Percentiles rank a stretch among this genome's conserved stretches.
These are phyloP conservation scores for Carassius carassius DNA, from an alignment of 2,113 vertebrate species.

Conservation along the genomic window DNA sequence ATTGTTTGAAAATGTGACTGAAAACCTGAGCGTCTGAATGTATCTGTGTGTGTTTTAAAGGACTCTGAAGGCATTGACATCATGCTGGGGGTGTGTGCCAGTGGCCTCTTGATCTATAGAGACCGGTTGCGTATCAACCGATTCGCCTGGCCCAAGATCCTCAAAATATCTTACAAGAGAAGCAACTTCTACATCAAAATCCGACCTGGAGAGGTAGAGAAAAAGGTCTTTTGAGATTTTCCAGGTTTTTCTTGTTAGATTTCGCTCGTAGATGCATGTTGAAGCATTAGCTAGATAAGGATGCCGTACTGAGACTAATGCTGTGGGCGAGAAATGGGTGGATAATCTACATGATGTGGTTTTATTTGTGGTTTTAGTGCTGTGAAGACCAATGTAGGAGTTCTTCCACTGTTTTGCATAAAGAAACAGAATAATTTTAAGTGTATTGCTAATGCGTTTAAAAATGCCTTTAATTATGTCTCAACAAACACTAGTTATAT, in stretches of 20 bases:
- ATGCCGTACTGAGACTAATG: neutral
- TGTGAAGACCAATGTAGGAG: slow-evolving; percentile 20
- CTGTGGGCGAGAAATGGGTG: slow-evolving; percentile 12
- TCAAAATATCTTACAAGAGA: slow-evolving; percentile 98
- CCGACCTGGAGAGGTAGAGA: slow-evolving; percentile 93
- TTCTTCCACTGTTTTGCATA: slow-evolving; percentile 1
- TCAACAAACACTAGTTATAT: slow-evolving; percentile 30
- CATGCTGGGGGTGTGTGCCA: slow-evolving; percentile 97
- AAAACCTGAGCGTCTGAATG: neutral
- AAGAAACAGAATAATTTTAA: neutral
- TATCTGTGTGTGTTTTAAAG: slow-evolving; percentile 66
- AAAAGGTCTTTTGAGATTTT: slow-evolving; percentile 56
- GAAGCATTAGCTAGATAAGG: slow-evolving; percentile 1
- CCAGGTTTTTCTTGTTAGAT: slow-evolving; percentile 51
- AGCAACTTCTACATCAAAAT: slow-evolving; percentile 99
- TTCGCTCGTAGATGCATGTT: slow-evolving; percentile 28
- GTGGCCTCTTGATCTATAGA: slow-evolving; percentile 94
- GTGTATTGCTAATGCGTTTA: slow-evolving; percentile 16
- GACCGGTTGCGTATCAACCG: slow-evolving; percentile 97
- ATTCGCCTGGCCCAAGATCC: slow-evolving; percentile 99
- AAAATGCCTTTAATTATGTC: neutral
- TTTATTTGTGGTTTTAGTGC: slow-evolving; percentile 19
- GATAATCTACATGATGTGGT: slow-evolving; percentile 15
- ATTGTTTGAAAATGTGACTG: too few species aligned
- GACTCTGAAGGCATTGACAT: slow-evolving; percentile 99